phyloP scores from a whole-genome alignment of 2,113 vertebrate species.

The Alosa alosa region DNA sequence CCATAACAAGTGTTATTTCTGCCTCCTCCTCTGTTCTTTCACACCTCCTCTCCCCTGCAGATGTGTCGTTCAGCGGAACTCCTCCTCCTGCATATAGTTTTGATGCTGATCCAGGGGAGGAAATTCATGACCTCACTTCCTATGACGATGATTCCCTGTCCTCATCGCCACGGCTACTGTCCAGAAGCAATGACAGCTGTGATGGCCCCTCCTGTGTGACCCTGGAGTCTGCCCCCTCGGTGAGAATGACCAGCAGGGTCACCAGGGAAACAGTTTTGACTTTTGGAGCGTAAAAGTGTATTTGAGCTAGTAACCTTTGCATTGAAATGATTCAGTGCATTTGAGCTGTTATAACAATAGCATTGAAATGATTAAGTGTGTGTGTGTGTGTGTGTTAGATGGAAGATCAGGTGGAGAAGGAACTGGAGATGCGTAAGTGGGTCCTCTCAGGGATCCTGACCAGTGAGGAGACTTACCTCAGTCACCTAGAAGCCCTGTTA shows the following conservation, averaged over 20 bases:
- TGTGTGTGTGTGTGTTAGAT: constrained; percentile 65
- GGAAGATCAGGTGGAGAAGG: constrained; percentile 93
- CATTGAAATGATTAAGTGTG: too few species aligned
- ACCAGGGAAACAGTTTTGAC: background rate
- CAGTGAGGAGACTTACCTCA: constrained; percentile 81
- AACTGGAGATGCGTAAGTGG: constrained; percentile 97
- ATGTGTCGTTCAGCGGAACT: constrained; percentile 73
- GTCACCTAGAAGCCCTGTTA: constrained; percentile 81
- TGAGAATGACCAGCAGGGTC: constrained; percentile 50
- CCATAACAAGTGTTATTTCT: background rate
- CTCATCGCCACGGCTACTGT: constrained; percentile 81
- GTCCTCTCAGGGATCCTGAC: constrained; percentile 94
- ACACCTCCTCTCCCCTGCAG: constrained; percentile 58
- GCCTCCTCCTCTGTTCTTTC: background rate
- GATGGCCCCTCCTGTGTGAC: constrained; percentile 78
- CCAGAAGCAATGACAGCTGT: constrained; percentile 79
- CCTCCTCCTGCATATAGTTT: constrained; percentile 70
- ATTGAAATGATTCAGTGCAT: too few species aligned
- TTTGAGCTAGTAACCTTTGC: too few species aligned
- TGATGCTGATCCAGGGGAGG: constrained; percentile 78
- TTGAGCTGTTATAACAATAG: too few species aligned
- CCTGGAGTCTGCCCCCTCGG: constrained; percentile 81
- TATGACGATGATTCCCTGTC: constrained; percentile 82
- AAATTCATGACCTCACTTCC: constrained; percentile 78
- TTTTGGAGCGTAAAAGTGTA: too few species aligned